Conservation (phyloP, 2,797 vertebrate species). For the Amphiprion clarkii region DNA sequence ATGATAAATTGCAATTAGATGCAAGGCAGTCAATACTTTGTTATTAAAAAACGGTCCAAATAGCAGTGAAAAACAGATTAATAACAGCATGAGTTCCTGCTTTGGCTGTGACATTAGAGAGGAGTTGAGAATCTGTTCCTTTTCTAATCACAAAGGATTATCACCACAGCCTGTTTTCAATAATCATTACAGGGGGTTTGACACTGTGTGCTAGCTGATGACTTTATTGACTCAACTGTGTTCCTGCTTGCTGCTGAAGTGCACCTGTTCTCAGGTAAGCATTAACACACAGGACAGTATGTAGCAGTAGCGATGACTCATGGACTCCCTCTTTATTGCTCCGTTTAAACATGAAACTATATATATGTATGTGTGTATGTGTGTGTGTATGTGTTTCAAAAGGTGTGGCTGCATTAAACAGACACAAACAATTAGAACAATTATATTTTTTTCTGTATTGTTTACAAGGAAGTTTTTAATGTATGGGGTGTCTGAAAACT, state of each 20-base stretch:
- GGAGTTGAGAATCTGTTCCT: conserved; percentile 15
- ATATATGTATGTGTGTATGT: no score
- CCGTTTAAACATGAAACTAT: not conserved
- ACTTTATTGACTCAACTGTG: conserved; percentile 45
- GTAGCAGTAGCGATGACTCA: not conserved
- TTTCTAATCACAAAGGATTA: conserved; percentile 64
- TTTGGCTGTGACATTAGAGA: conserved; percentile 12
- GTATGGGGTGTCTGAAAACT: no score
- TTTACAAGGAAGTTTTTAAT: no score
- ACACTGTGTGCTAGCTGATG: conserved; percentile 53
- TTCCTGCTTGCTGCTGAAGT: conserved; percentile 22
- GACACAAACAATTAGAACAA: no score
- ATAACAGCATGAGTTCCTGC: not conserved
- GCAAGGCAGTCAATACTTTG: conserved; percentile 13
- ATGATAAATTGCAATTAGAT: conserved; percentile 37
- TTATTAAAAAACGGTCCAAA: conserved; percentile 24
- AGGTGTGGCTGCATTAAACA: no score
- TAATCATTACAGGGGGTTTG: conserved; percentile 53
- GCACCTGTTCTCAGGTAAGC: conserved; percentile 16
- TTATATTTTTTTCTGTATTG: no score
- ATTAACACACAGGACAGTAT: not conserved
- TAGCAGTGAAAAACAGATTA: conserved; percentile 10
- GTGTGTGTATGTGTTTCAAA: no score
- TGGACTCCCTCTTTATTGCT: not conserved
- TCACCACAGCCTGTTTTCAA: conserved; percentile 44